Evolutionary conservation across 2,113 vertebrate species (phyloP), one percentile per base, ranked within the genome.

Genomic region (Cygnus buccinator): DNA sequence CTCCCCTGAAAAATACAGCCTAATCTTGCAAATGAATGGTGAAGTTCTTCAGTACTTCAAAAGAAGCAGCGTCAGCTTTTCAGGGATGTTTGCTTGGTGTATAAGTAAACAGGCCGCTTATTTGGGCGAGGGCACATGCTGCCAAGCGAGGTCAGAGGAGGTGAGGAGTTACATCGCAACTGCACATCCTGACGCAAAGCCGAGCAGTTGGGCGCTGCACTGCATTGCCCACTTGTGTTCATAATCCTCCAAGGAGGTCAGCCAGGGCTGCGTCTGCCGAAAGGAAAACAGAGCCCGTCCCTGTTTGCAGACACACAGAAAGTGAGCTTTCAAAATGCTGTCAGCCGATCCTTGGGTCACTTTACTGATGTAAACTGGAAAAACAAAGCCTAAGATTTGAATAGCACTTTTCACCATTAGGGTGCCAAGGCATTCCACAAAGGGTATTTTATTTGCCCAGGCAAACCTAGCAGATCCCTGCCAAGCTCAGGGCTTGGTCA

Each of bases 1-100:
- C 50, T 93, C 76, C 41, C n/a, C n/a, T 85, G 66, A 76, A 87
- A 93, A 85, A 77, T 43, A 81, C 28, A 82, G 22, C 59, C 59
- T 82, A 46, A 80, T 62, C 74, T 85, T 83, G 37, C n/a, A 80
- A 90, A 94, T 94, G 65, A 91, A 95, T 62, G 37, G 78, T 17
- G 77, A 94, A 95, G 23, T 75, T 85, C 73, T 84, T 89, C 81
- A 78, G 59, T 28, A 70, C 87, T 89, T 90, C 81, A 93, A 85
- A 91, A 87, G 41, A 13, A 79, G 74, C 74, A 95, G 39, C 31
- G 82, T 79, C 9, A 0, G 31, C 13, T 87, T 84, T 61, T 77
- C 44, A 58, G 78, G 55, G 33, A 50, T 66, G 41, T 95, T 95
- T 94, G 28, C 70, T 59, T 80, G 28, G 33, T 73, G 13, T 52